Conservation (phyloP, 2,888 invertebrate genomes). For the Apamea epomidion region DNA sequence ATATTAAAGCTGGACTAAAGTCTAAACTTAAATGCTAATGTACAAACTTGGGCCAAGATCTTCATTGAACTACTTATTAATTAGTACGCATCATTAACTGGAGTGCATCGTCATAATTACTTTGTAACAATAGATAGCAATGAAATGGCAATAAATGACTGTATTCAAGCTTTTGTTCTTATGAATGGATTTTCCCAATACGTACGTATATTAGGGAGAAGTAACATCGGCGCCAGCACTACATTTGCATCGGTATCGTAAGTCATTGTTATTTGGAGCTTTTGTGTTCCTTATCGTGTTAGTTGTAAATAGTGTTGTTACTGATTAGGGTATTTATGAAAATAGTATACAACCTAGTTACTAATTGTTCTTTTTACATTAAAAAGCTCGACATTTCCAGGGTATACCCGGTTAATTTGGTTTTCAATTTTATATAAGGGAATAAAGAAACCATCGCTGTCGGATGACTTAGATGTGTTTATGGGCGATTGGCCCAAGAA, state of each 20-base stretch:
- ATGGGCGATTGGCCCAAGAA: neutral
- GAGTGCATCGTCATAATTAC: no score
- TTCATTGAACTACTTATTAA: no score
- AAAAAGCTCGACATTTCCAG: no score
- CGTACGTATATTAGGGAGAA: neutral
- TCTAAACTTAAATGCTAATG: no score
- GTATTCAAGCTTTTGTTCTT: neutral
- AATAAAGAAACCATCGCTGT: neutral
- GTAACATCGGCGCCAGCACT: neutral
- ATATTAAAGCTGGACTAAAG: no score
- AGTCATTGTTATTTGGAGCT: slow-evolving; percentile 3
- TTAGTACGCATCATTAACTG: neutral
- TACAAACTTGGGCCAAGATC: no score
- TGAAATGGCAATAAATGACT: neutral
- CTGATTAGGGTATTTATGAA: neutral
- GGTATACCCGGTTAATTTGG: no score
- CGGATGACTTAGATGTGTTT: neutral
- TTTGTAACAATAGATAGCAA: no score
- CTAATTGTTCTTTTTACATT: neutral
- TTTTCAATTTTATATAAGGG: neutral
- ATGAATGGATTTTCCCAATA: neutral
- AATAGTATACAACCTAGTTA: neutral
- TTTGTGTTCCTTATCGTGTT: slow-evolving; percentile 18
- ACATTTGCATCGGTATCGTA: slow-evolving; percentile 27
- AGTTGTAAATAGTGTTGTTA: neutral